Evolutionary conservation across 2,888 invertebrate genomes (phyloP).

Genomic region (Trichogramma evanescens): DNA sequence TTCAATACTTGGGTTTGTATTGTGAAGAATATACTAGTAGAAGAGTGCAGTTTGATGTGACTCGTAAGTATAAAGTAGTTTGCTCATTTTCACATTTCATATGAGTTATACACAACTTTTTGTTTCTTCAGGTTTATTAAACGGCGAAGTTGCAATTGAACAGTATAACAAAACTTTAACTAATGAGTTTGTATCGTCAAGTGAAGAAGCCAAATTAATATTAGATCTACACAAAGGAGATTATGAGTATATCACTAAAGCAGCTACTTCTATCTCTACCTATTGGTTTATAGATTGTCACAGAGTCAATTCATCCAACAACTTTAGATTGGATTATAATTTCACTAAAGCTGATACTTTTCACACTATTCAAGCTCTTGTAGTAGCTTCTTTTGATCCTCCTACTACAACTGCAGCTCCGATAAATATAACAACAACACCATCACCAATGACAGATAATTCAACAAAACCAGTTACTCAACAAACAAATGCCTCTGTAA

Average conservation of each 20-base stretch:
- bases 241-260: constrained; percentile 51
- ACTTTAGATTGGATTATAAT: constrained; percentile 57
- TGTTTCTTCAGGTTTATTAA: constrained; percentile 55
- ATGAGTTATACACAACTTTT: background rate
- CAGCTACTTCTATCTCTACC: constrained; percentile 55
- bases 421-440: constrained; percentile 31
- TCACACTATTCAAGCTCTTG: constrained; percentile 63
- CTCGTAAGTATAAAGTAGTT: constrained; percentile 42
- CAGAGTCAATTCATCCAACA: constrained; percentile 59
- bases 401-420: constrained; percentile 37
- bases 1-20: background rate
- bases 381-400: constrained; percentile 64
- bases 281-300: constrained; percentile 78
- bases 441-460: constrained; percentile 20
- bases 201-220: constrained; percentile 38
- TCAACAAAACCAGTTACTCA: constrained; percentile 19
- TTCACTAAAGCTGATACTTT: constrained; percentile 57
- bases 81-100: background rate
- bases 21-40: constrained; percentile 39
- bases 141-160: constrained; percentile 59
- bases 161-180: constrained; percentile 57
- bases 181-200: constrained; percentile 59
- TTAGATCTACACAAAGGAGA: constrained; percentile 59
- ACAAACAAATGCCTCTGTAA: constrained; percentile 23
- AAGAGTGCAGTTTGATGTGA: constrained; percentile 47